These are phyloP conservation scores for Eulacestoma nigropectus DNA, from an alignment of 2,113 vertebrate species.

Conservation along the genomic window DNA sequence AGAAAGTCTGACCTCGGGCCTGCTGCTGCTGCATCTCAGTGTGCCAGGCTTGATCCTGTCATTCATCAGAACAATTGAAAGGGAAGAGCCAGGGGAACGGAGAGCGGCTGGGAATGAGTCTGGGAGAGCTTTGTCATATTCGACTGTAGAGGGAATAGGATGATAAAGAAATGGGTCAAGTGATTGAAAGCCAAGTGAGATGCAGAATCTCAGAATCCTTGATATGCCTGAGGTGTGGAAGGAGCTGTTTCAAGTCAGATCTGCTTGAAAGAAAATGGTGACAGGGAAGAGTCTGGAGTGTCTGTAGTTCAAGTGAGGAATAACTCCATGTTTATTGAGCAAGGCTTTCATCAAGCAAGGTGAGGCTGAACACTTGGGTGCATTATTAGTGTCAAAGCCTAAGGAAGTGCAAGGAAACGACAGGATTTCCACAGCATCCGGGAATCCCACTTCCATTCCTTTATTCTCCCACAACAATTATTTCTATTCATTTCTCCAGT, in stretches of 20 bases:
- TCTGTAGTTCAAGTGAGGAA: background rate
- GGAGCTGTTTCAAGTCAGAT: constrained; percentile 9
- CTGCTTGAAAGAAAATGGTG: background rate
- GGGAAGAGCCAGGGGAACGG: background rate
- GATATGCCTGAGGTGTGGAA: constrained; percentile 19
- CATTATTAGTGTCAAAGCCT: background rate
- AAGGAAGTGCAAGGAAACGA: background rate
- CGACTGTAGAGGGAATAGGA: background rate
- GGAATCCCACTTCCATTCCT: background rate
- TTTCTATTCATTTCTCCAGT: background rate
- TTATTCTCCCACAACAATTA: background rate
- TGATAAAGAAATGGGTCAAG: constrained; percentile 20
- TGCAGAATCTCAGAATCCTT: background rate
- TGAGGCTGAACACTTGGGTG: background rate
- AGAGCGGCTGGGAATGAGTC: background rate
- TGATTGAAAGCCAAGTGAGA: constrained; percentile 16
- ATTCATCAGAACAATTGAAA: background rate
- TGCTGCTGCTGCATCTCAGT: background rate
- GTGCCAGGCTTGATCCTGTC: background rate
- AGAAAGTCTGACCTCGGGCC: background rate
- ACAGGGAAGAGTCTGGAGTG: background rate
- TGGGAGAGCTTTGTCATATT: background rate
- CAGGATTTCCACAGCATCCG: background rate
- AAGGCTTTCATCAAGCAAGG: background rate
- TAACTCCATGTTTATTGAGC: background rate